A percentile compares a stretch with the other conserved stretches of the same genome.
These are phyloP conservation scores for Sebastes ruberrimus DNA, from an alignment of 2,797 vertebrate genomes.

Conservation along the genomic window DNA sequence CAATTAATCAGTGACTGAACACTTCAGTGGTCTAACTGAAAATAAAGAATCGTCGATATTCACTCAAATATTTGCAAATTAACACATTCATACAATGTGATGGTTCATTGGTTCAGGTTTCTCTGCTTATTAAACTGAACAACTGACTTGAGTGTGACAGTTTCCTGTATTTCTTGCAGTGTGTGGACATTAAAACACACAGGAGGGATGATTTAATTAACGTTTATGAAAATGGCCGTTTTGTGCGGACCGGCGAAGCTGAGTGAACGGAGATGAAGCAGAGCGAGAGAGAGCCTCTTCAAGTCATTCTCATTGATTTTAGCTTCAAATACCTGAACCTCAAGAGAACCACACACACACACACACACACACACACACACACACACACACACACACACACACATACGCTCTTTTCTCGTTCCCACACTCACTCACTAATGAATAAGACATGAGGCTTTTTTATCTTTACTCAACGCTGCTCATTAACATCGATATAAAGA, in stretches of 20 bases:
- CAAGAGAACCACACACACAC: conserved; percentile 23
- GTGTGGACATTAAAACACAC: background rate
- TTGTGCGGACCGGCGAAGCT: background rate
- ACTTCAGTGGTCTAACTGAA: no score
- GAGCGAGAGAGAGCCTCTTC: conserved; percentile 20
- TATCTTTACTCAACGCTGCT: conserved; percentile 40
- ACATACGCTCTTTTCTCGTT: background rate
- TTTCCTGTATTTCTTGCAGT: background rate
- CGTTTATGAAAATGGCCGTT: background rate
- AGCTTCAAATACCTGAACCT: conserved; percentile 41
- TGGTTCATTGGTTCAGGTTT: background rate
- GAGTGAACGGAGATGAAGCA: background rate
- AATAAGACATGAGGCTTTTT: conserved; percentile 44
- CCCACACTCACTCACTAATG: conserved; percentile 31
- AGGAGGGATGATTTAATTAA: background rate
- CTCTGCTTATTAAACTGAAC: background rate
- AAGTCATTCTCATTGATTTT: conserved; percentile 42
- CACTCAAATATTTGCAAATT: background rate
- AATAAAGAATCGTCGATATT: background rate
- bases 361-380: background rate
- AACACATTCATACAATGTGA: background rate
- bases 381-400: conserved; percentile 9
- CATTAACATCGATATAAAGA: conserved; percentile 48
- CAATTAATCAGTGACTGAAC: no score
- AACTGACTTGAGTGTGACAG: no score